These are phyloP conservation scores for Pampusana beccarii DNA, from an alignment of 2,113 vertebrate genomes.

Conservation along the genomic window DNA sequence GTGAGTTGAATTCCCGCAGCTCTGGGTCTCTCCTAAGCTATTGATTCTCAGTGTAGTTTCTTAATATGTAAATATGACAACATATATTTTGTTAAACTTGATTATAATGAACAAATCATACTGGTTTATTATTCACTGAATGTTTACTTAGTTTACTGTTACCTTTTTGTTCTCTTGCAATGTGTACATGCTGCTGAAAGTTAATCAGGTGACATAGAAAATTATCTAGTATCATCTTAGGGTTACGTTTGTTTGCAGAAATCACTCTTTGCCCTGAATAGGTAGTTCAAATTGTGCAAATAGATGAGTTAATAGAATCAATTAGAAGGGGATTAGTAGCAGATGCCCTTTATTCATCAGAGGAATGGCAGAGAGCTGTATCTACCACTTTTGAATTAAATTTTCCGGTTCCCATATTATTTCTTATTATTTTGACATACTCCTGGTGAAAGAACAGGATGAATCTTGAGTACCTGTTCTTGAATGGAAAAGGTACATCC, in stretches of 20 bases:
- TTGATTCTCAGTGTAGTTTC: not conserved
- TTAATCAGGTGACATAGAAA: constrained; percentile 12
- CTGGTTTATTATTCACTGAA: not conserved
- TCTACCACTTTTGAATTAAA: constrained; percentile 3
- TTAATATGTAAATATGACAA: not conserved
- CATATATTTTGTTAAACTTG: not conserved
- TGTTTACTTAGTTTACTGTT: not conserved
- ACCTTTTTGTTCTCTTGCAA: not conserved
- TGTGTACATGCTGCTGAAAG: not conserved
- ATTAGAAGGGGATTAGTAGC: constrained; percentile 39
- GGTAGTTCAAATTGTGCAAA: not conserved
- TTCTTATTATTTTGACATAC: not conserved
- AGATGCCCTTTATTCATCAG: constrained; percentile 23
- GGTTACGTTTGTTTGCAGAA: constrained; percentile 30
- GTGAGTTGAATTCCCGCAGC: not conserved
- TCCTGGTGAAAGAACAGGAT: not conserved
- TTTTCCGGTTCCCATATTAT: not conserved
- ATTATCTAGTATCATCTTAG: not conserved
- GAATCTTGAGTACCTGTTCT: not conserved
- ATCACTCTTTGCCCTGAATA: constrained; percentile 25
- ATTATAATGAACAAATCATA: not conserved
- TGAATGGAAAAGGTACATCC: not conserved
- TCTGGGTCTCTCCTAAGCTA: not conserved
- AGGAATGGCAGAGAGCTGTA: constrained; percentile 20
- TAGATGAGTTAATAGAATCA: constrained; percentile 52